Percentiles rank a stretch among this genome's conserved stretches.
Evolutionary conservation across 2,888 invertebrate genomes (phyloP).

Genomic region (Zaprionus lineosus): DNA sequence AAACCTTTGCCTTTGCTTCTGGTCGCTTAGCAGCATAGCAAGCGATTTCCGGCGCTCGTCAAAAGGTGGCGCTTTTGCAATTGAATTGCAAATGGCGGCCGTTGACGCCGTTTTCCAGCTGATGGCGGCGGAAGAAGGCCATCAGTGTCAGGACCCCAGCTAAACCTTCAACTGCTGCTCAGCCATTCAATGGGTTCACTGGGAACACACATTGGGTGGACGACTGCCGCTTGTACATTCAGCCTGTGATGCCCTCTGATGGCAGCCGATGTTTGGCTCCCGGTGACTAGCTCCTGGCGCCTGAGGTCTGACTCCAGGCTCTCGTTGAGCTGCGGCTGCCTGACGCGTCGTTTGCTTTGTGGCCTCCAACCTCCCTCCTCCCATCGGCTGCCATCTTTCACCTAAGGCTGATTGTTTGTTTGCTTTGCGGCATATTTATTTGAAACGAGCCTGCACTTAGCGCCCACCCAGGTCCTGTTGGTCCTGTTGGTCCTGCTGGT

Average conservation of each 20-base stretch:
- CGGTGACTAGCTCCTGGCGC: slow-evolving; percentile 5
- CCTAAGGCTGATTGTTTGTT: slow-evolving; percentile 68
- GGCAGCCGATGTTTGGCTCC: slow-evolving; percentile 9
- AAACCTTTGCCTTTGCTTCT: slow-evolving; percentile 47
- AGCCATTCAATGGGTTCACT: slow-evolving; percentile 56
- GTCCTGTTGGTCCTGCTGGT: not conserved
- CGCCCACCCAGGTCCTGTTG: slow-evolving; percentile 11
- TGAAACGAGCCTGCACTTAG: slow-evolving; percentile 77
- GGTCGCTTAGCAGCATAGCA: slow-evolving; percentile 65
- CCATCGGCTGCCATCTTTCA: slow-evolving; percentile 1
- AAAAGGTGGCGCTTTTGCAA: slow-evolving; percentile 74
- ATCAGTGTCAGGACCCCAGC: slow-evolving; percentile 70
- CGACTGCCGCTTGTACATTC: slow-evolving; percentile 12
- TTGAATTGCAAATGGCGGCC: slow-evolving; percentile 78
- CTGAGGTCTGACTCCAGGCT: too few species aligned
- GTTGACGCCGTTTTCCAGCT: slow-evolving; percentile 55
- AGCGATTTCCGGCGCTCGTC: slow-evolving; percentile 77
- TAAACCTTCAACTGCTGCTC: slow-evolving; percentile 26
- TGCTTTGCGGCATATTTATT: slow-evolving; percentile 79
- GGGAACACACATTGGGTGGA: not conserved
- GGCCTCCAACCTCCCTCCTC: slow-evolving; percentile 20
- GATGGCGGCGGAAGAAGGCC: slow-evolving; percentile 69
- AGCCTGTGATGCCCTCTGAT: slow-evolving; percentile 25
- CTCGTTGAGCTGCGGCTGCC: slow-evolving; percentile 64
- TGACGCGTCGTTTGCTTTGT: slow-evolving; percentile 68